phyloP scores from a whole-genome alignment of 1,140 invertebrate genomes.

The Heliconius himera region DNA sequence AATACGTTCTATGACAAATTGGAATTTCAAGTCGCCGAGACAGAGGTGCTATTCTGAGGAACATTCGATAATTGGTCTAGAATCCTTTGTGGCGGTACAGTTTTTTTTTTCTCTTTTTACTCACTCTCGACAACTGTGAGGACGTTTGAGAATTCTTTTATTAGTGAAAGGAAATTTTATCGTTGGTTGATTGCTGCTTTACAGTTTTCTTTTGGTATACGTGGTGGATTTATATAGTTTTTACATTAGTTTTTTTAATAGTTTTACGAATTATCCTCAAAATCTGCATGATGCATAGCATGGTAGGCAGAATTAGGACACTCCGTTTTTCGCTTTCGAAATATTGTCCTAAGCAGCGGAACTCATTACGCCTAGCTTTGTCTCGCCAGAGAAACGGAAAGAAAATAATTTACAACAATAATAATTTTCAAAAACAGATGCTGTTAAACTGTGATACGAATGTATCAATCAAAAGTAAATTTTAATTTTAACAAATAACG shows the following conservation, averaged over 20 bases:
- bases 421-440: too few relatives aligned
- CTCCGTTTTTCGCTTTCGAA: too few relatives aligned
- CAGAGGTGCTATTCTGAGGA: slow-evolving; percentile 38
- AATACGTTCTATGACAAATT: slow-evolving; percentile 57
- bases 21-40: slow-evolving; percentile 41
- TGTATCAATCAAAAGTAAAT: too few relatives aligned
- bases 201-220: not conserved
- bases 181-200: slow-evolving; percentile 7
- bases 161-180: slow-evolving; percentile 5
- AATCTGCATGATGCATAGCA: too few relatives aligned
- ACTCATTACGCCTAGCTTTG: too few relatives aligned
- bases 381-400: too few relatives aligned
- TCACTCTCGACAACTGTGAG: slow-evolving; percentile 18
- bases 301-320: too few relatives aligned
- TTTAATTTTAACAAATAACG: too few relatives aligned
- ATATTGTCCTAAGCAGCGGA: too few relatives aligned
- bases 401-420: too few relatives aligned
- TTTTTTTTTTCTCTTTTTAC: slow-evolving; percentile 21
- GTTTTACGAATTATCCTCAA: not conserved
- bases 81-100: slow-evolving; percentile 30
- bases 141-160: slow-evolving; percentile 15
- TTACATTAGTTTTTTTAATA: not conserved
- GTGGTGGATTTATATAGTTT: not conserved
- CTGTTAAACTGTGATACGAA: too few relatives aligned
- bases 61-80: slow-evolving; percentile 42